Percentiles rank a stretch among this genome's conserved stretches.
phyloP scores from a whole-genome alignment of 2,888 invertebrate genomes.

The Metopia argyrocephala region DNA sequence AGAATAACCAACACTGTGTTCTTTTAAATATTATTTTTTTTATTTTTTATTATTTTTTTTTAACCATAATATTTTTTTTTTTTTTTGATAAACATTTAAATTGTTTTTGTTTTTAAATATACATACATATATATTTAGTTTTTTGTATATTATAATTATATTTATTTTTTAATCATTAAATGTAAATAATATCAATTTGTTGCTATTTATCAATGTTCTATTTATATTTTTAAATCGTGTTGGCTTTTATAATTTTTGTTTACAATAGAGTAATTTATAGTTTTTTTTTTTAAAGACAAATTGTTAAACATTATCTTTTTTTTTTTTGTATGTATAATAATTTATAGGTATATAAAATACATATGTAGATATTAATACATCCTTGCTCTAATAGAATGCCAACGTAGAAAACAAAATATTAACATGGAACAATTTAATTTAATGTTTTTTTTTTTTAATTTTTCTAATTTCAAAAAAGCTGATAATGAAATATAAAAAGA shows the following conservation, averaged over 20 bases:
- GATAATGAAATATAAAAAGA: not conserved
- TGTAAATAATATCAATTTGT: slow-evolving; percentile 65
- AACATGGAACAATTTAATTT: not conserved
- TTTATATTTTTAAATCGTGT: not conserved
- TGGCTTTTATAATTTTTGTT: slow-evolving; percentile 23
- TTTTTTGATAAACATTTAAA: slow-evolving; percentile 59
- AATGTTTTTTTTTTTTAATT: not conserved
- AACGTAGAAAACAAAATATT: slow-evolving; percentile 8
- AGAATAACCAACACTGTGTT: too few species aligned
- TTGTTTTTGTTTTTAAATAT: slow-evolving; percentile 38
- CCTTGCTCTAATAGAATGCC: not conserved
- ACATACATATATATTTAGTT: slow-evolving; percentile 38
- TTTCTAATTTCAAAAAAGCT: not conserved
- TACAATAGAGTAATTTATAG: slow-evolving; percentile 28
- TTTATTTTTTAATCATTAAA: slow-evolving; percentile 48
- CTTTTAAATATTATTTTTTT: too few species aligned
- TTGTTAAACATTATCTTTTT: not conserved
- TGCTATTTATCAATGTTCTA: slow-evolving; percentile 56
- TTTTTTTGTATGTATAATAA: not conserved
- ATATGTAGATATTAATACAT: slow-evolving; percentile 3
- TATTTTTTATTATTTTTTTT: slow-evolving; percentile 43
- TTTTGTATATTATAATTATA: slow-evolving; percentile 54
- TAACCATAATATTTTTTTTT: slow-evolving; percentile 3
- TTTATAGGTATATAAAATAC: slow-evolving; percentile 1
- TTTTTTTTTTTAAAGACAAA: not conserved